Percentiles rank a stretch among this genome's conserved stretches.
These are phyloP conservation scores for Collichthys lucidus DNA, from an alignment of 2,113 vertebrate species.

Conservation along the genomic window DNA sequence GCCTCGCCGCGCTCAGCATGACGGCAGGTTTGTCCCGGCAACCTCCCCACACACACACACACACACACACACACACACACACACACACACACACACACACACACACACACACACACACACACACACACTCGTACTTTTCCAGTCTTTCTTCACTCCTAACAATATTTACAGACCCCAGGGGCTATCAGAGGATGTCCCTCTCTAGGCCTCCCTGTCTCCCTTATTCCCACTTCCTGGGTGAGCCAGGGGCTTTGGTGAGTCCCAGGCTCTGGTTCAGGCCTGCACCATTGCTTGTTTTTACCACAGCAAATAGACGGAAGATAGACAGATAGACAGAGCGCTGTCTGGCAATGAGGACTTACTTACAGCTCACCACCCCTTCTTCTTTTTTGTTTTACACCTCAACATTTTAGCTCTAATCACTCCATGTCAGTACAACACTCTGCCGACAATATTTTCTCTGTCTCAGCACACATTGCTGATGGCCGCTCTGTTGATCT, in stretches of 20 bases:
- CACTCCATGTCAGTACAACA: conserved; percentile 13
- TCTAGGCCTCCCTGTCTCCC: conserved; percentile 13
- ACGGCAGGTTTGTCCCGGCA: conserved; percentile 63
- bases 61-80: conserved; percentile 13
- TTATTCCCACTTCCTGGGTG: conserved; percentile 33
- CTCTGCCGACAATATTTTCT: conserved; percentile 2
- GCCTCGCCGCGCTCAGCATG: conserved; percentile 69
- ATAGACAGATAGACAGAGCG: conserved; percentile 17
- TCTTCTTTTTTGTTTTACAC: conserved; percentile 43
- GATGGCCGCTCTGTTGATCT: conserved; percentile 35
- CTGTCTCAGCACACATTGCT: conserved; percentile 14
- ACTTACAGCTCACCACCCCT: conserved; percentile 6
- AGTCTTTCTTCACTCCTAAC: conserved; percentile 33
- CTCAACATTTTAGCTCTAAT: conserved; percentile 37
- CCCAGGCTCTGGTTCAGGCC: conserved; percentile 54
- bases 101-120: conserved; percentile 12
- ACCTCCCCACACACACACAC: conserved; percentile 2
- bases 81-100: conserved; percentile 3
- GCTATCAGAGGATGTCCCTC: conserved; percentile 46
- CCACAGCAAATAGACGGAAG: conserved; percentile 62
- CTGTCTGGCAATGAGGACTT: conserved; percentile 37
- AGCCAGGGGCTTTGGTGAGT: conserved; percentile 40
- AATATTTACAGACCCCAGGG: conserved; percentile 75
- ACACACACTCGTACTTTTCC: conserved; percentile 6
- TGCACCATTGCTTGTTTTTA: conserved; percentile 36